Base-by-base conservation (phyloP, 2,797 vertebrate genomes). In the Liasis olivaceus region DNA sequence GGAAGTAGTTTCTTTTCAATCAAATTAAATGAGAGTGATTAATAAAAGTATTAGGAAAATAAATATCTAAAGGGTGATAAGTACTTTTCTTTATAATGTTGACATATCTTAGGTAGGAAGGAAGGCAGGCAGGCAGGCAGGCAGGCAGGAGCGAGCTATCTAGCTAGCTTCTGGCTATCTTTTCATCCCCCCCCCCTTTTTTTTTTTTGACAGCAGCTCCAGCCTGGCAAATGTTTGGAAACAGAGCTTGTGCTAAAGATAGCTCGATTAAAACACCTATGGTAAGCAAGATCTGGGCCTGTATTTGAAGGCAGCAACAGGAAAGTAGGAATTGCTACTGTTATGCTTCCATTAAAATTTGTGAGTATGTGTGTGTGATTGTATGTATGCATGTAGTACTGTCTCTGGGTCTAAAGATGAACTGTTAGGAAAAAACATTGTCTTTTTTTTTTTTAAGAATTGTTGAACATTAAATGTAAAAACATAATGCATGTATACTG, bases 391-490 rank as follows among this genome's bases (percentile, higher is more conserved):
- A 58, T 13, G 4, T 8, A 7, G 51, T 54, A 20, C 36, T 92
- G 24, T 15, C 31, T n/a, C 20, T 12, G 51, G n/a, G 12, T 93
- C 66, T 64, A 64, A 20, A 84, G 36, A 58, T 42, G 47, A 87
- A 88, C 47, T 63, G 9, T 58, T 91, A 5, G 88, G 93, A 94
- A 88, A 3, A 17, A 58, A 3, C 92, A 89, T 85, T 95, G 84
- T 2, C 51, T 91, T 84, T 62, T 90, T 7, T 85, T 22, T 91
- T 54, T 0, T 24, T 95, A 93, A 89, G 28, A 58, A 60, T 3
- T 5, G 0, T 90, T 93, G 88, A 84, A 89, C 60, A 88, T 92
- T 94, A 94, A 94, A 95, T 89, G 3, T 91, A 90, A 94, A 51
- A 63, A 0, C 66, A 93, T 3, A 62, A 26, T 91, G 36, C 84